Evolutionary conservation across 1,140 invertebrate species (phyloP).

Genomic region (Oryctes rhinoceros): DNA sequence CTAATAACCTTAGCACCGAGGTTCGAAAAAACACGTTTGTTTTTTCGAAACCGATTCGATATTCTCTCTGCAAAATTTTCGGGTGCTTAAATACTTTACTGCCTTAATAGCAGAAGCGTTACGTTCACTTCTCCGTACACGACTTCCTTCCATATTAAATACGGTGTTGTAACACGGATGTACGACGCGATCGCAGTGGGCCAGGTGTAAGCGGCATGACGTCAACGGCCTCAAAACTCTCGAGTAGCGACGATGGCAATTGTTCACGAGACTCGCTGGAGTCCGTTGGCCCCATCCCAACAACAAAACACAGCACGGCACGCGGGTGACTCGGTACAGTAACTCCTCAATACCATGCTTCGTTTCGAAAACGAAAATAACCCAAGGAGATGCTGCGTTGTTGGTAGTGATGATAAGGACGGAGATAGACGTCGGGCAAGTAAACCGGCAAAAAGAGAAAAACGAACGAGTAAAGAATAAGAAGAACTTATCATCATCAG

Average conservation of each 20-base stretch:
- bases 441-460: neutral
- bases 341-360: neutral
- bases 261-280: conserved; percentile 4
- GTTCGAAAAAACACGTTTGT: too few species aligned
- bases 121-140: neutral
- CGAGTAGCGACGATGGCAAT: neutral
- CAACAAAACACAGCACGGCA: neutral
- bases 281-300: conserved; percentile 1
- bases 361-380: conserved; percentile 5
- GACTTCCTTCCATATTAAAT: conserved; percentile 13
- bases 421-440: neutral
- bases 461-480: neutral
- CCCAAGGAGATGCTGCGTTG: conserved; percentile 8
- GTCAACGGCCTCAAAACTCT: neutral
- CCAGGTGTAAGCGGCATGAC: conserved; percentile 7
- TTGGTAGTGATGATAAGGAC: neutral
- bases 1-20: too few species aligned
- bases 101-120: too few species aligned
- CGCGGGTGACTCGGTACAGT: neutral
- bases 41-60: too few species aligned
- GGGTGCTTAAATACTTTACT: too few species aligned
- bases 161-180: conserved; percentile 1
- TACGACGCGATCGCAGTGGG: neutral
- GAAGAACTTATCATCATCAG: conserved; percentile 12
- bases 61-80: too few species aligned